Conservation (phyloP, 2,888 invertebrate species). For the Trissolcus brochymenae region DNA sequence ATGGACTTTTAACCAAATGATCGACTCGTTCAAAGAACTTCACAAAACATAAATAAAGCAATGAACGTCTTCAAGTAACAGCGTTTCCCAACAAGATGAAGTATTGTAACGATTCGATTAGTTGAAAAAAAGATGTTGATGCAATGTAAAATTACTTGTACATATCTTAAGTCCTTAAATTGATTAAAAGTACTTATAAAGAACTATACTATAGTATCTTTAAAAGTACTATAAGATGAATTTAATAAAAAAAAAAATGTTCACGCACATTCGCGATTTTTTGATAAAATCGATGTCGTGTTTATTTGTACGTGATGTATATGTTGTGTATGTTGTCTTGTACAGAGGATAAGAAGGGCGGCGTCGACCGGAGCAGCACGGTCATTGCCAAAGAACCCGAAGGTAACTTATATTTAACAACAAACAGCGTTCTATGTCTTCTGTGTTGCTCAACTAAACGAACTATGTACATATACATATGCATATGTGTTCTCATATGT, state of each 20-base stretch:
- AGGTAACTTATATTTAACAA: constrained; percentile 80
- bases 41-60: neutral
- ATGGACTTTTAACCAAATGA: neutral
- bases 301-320: constrained; percentile 76
- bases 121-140: constrained; percentile 1
- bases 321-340: constrained; percentile 80
- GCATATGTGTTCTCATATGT: constrained; percentile 44
- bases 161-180: neutral
- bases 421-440: constrained; percentile 62
- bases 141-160: constrained; percentile 1
- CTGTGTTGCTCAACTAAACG: constrained; percentile 55
- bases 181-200: too few relatives aligned
- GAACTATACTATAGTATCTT: too few relatives aligned
- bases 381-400: constrained; percentile 96
- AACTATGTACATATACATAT: constrained; percentile 49
- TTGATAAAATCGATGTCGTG: constrained; percentile 59
- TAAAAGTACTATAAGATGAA: too few relatives aligned
- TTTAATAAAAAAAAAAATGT: constrained; percentile 11
- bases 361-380: constrained; percentile 94
- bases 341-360: constrained; percentile 93
- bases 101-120: too few relatives aligned
- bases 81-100: constrained; percentile 5
- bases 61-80: neutral
- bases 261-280: constrained; percentile 33
- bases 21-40: constrained; percentile 10